Evolutionary conservation across 2,888 invertebrate genomes (phyloP), one percentile per base, ranked within the genome.

Genomic region (Cryptocephalus moraei): DNA sequence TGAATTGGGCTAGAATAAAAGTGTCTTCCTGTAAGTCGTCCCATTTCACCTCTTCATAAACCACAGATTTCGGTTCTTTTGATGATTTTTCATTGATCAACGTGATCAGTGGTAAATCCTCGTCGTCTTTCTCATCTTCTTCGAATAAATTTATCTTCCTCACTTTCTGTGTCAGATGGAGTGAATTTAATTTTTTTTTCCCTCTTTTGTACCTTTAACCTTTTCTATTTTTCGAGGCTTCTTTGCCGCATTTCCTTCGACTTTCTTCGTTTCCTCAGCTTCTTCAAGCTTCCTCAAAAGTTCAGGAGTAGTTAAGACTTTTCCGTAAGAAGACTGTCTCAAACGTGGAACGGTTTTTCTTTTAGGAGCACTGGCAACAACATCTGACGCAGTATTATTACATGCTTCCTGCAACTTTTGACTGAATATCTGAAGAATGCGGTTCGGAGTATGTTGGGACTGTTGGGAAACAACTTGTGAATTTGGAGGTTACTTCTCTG

Each of bases 1-100:
- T 41, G 41, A 41, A 13, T 41, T 41, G 14, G 43, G 43, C 43
- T 43, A 34, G 33, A 43, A 43, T 43, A 6, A 43, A 43, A 43
- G 43, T 43, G 12, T 43, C 34, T 34, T 43, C 34, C 43, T 43
- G 34, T 43, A 34, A 43, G 43, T 43, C 43, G 33, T 43, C 43
- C 43, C 43, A 43, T 32, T 43, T 43, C 34, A 43, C 43, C 34
- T 43, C 43, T 43, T 36, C 43, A 43, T 43, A 34, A 43, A 43
- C 43, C 43, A 43, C 43, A 43, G 33, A 43, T 43, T 43, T 11
- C 8, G 36, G 32, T 34, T 33, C 9, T 43, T 43, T 34, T 12
- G 43, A 43, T 14, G 43, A 33, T 34, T 43, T 43, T 43, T 43
- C 34, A 43, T 43, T 34, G 32, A 43, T 43, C 43, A 43, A 31